phyloP scores from a whole-genome alignment of 2,797 vertebrate genomes.

The Catharus ustulatus region DNA sequence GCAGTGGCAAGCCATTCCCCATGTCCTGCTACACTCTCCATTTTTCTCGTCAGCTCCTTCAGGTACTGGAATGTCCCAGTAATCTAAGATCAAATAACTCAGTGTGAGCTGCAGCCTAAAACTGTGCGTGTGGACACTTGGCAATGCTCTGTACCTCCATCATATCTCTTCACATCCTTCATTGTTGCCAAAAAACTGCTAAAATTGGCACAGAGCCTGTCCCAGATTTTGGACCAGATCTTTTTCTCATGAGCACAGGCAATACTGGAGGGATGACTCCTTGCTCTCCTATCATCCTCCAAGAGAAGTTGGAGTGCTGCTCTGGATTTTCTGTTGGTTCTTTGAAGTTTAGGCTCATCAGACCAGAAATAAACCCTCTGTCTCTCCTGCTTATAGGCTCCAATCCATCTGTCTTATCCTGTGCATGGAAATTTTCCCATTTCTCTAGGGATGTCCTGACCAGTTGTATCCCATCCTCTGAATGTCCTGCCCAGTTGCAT shows the following conservation, averaged over 20 bases:
- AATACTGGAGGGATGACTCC: background rate
- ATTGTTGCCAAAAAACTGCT: background rate
- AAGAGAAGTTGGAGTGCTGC: rapidly evolving
- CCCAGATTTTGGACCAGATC: background rate
- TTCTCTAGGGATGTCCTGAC: background rate
- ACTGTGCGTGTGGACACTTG: background rate
- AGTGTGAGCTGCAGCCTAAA: background rate
- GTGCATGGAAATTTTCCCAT: background rate
- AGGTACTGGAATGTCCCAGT: background rate
- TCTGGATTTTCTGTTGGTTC: background rate
- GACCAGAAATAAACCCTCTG: background rate
- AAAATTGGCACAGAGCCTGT: background rate
- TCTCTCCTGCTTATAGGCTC: background rate
- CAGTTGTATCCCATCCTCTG: background rate
- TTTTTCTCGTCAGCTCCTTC: background rate
- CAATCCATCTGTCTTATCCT: background rate
- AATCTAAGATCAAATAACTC: background rate
- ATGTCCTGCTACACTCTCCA: background rate
- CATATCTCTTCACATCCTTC: background rate
- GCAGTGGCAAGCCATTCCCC: background rate
- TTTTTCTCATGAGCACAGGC: background rate
- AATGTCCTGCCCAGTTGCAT: background rate
- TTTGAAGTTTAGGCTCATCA: background rate
- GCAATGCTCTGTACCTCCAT: background rate
- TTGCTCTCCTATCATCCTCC: background rate